These are phyloP conservation scores for Pheosia tremula DNA, from an alignment of 2,888 invertebrate genomes.

Conservation along the genomic window DNA sequence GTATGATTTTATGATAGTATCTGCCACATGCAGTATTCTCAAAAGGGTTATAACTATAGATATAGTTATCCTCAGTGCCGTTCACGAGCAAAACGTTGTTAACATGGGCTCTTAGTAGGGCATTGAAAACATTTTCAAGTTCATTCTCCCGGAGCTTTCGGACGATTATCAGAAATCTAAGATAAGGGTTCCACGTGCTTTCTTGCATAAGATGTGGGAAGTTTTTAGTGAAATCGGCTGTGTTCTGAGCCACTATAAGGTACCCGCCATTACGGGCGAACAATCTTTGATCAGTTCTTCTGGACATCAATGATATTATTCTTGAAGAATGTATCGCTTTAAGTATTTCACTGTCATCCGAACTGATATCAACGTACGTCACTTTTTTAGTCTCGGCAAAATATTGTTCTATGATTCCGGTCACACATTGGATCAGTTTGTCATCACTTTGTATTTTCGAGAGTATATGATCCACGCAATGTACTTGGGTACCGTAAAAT, in stretches of 20 bases:
- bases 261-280: constrained; percentile 34
- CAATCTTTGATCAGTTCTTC: neutral
- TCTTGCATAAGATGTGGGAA: constrained; percentile 38
- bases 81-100: constrained; percentile 49
- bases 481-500: neutral
- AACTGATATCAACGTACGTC: constrained; percentile 26
- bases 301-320: constrained; percentile 7
- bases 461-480: neutral
- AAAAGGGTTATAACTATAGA: constrained; percentile 64
- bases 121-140: constrained; percentile 48
- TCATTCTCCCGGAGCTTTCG: constrained; percentile 25
- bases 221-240: constrained; percentile 26
- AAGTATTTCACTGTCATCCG: constrained; percentile 21
- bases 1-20: constrained; percentile 49
- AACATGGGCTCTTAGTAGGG: constrained; percentile 45
- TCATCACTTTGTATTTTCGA: neutral
- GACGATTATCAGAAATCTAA: constrained; percentile 50
- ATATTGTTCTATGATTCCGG: constrained; percentile 27
- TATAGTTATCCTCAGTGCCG: constrained; percentile 38
- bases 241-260: constrained; percentile 38
- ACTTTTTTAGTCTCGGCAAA: constrained; percentile 22
- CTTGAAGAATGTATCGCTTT: constrained; percentile 27
- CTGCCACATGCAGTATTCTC: constrained; percentile 63
- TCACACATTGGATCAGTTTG: constrained; percentile 21
- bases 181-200: constrained; percentile 52